Evolutionary conservation across 2,797 vertebrate genomes (phyloP).

Genomic region (Cynopterus sphinx): DNA sequence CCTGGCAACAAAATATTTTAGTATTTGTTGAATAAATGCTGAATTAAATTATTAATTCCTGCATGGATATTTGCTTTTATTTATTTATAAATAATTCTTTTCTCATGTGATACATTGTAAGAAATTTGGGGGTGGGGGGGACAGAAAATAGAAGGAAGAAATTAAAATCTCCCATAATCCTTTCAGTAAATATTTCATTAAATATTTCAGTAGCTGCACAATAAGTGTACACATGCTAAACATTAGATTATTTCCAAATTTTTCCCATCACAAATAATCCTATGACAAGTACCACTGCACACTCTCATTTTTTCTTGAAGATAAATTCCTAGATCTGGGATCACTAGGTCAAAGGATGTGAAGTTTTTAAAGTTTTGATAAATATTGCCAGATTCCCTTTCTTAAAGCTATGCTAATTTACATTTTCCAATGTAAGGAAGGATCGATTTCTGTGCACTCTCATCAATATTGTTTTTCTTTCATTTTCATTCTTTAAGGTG

Average conservation of each 20-base stretch:
- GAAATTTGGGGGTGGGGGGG: background rate
- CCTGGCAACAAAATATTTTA: background rate
- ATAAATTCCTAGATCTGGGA: conserved; percentile 42
- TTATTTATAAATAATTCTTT: conserved; percentile 18
- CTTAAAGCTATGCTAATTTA: conserved; percentile 41
- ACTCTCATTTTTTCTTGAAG: conserved; percentile 60
- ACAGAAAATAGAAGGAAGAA: conserved; percentile 25
- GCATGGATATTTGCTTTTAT: background rate
- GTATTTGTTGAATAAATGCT: background rate
- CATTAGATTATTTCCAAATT: conserved; percentile 36
- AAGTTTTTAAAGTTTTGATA: conserved; percentile 51
- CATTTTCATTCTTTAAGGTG: background rate
- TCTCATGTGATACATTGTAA: background rate
- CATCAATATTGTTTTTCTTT: background rate
- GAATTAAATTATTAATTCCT: conserved; percentile 20
- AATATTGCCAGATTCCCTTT: conserved; percentile 26
- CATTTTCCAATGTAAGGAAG: background rate
- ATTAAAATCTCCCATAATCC: conserved; percentile 27
- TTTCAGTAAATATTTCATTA: conserved; percentile 50
- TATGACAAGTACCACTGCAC: background rate
- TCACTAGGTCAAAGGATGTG: conserved; percentile 23
- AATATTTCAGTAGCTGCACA: background rate
- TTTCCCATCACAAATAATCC: conserved; percentile 37
- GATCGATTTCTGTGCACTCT: background rate
- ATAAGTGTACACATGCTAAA: background rate